Evolutionary conservation across 2,113 vertebrate species (phyloP), one percentile per base, ranked within the genome.

Genomic region (Oryzias celebensis): DNA sequence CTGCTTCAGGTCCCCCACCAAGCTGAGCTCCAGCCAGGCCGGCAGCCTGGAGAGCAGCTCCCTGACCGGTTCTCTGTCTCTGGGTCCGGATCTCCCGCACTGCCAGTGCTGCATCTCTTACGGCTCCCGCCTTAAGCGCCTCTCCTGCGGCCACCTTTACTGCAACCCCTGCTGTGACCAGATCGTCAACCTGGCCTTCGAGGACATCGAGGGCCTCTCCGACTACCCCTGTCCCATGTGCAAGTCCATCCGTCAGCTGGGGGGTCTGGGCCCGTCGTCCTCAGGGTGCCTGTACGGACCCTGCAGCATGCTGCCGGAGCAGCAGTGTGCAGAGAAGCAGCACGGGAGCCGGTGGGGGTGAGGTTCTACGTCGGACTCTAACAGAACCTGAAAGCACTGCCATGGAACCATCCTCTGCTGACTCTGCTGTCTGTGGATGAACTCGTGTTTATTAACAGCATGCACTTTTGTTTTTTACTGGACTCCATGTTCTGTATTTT

Each of bases 151-250:
- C 4, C 92, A 92, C 77, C 73, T 91, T 7, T 93, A 89, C 85
- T 92, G 92, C 56, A 83, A 77, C 78, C 52, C 91, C 60, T 92
- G 91, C 86, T 77, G 88, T 7, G 85, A 91, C 75, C 91, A 87
- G 68, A 92, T 92, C 23, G 92, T 93, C 83, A 92, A 92, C 90
- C 73, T 91, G 80, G 92, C 92, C 62, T 92, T 92, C 23, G 85
- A 91, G 53, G 91, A 92, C 82, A 91, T 92, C 18, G 92, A 93
- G 84, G 92, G 92, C 5, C 87, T 93, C 51, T 85, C 87, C 0
- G 88, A 91, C 62, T 93, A 91, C 82, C 91, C 91, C 52, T 92
- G 92, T 62, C 92, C 92, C 70, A 75, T 91, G 78, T 93, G 92
- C 84, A 92, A 85, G 83, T 91, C 92, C 77, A 73, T 91, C 23